Evolutionary conservation across 2,888 invertebrate genomes (phyloP).

Genomic region (Cordilura impudica): DNA sequence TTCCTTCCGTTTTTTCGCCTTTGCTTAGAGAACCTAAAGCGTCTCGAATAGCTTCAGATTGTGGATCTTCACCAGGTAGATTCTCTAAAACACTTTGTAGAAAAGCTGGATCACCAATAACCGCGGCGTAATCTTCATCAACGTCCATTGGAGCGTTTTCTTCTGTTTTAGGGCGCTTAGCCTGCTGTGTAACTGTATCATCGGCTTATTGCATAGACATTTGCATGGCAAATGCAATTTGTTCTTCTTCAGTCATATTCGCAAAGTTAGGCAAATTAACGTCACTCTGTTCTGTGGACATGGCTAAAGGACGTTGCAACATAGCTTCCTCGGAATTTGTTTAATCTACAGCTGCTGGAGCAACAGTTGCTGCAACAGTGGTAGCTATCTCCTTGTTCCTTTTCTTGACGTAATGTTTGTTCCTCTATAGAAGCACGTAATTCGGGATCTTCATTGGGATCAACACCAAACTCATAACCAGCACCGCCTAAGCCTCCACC

Average conservation of each 20-base stretch:
- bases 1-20: constrained; percentile 70
- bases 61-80: constrained; percentile 96
- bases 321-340: constrained; percentile 87
- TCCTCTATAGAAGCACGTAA: constrained; percentile 97
- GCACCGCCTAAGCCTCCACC: constrained; percentile 90
- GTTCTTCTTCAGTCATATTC: constrained; percentile 98
- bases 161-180: constrained; percentile 81
- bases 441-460: constrained; percentile 99
- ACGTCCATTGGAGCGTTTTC: constrained; percentile 87
- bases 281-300: constrained; percentile 87
- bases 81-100: constrained; percentile 95
- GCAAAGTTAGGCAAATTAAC: constrained; percentile 86
- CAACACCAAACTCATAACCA: constrained; percentile 97
- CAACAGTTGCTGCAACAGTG: constrained; percentile 41
- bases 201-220: constrained; percentile 98
- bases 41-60: constrained; percentile 91
- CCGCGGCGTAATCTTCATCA: constrained; percentile 92
- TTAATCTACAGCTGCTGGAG: constrained; percentile 72
- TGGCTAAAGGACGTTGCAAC: constrained; percentile 93
- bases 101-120: constrained; percentile 96
- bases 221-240: constrained; percentile 99
- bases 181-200: constrained; percentile 79
- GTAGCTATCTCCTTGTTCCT: constrained; percentile 82
- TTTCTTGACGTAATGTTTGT: constrained; percentile 94
- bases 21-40: constrained; percentile 88